A percentile compares a stretch with the other conserved stretches of the same genome.
Evolutionary conservation across 2,888 invertebrate genomes (phyloP).

Genomic region (Zelleria hepariella): DNA sequence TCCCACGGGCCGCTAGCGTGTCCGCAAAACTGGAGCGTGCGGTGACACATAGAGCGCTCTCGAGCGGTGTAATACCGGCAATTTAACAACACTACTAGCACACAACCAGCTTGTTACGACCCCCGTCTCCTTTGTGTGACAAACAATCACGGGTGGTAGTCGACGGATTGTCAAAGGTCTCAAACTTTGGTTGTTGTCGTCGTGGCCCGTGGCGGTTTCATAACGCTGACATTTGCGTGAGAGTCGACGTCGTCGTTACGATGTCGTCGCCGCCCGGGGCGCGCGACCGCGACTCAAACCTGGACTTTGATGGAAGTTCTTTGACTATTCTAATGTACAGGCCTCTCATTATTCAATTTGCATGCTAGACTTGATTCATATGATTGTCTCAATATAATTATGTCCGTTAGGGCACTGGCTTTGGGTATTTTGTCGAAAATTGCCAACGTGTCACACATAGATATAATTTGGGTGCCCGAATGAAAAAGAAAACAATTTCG

Average conservation of each 20-base stretch:
- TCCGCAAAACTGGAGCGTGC: conserved; percentile 48
- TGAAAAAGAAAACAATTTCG: not conserved
- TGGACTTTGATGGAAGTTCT: not conserved
- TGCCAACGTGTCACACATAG: not conserved
- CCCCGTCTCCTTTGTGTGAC: conserved; percentile 14
- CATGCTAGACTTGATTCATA: not conserved
- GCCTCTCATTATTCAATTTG: not conserved
- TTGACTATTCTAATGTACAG: not conserved
- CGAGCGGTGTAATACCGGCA: conserved; percentile 37
- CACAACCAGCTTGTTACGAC: conserved; percentile 28
- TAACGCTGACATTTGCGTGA: conserved; percentile 50
- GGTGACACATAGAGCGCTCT: conserved; percentile 51
- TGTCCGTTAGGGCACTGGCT: not conserved
- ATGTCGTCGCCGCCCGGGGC: conserved; percentile 32
- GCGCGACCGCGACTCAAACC: conserved; percentile 7
- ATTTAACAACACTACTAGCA: conserved; percentile 39
- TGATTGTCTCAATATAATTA: not conserved
- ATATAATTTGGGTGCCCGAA: not conserved
- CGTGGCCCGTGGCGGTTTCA: conserved; percentile 36
- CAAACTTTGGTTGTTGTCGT: conserved; percentile 10
- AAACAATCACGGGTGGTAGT: not conserved
- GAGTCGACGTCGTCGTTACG: conserved; percentile 30
- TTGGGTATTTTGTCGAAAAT: not conserved
- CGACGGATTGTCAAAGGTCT: not conserved
- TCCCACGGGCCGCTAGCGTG: conserved; percentile 47